Conservation (phyloP, 2,888 invertebrate species). For the Norana najaformis region DNA sequence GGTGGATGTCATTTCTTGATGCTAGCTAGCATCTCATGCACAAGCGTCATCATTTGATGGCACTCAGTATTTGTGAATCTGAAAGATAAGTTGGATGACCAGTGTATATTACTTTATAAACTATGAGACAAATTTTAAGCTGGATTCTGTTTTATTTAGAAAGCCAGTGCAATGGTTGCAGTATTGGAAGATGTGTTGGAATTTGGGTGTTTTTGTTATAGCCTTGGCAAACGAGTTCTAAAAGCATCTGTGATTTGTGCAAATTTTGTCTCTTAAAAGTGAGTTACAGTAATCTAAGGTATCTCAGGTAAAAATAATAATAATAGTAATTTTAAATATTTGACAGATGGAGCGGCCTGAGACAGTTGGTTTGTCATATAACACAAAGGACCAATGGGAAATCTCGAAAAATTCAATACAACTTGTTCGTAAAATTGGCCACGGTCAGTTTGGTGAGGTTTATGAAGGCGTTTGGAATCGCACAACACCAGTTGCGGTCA, state of each 20-base stretch:
- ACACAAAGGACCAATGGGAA: slow-evolving; percentile 98
- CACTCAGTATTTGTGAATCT: no score
- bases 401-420: slow-evolving; percentile 94
- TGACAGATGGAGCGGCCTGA: slow-evolving; percentile 90
- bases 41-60: background rate
- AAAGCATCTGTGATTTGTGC: no score
- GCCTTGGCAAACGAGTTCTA: no score
- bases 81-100: no score
- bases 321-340: background rate
- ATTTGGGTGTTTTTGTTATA: no score
- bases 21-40: background rate
- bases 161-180: no score
- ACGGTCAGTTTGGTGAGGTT: slow-evolving; percentile 99
- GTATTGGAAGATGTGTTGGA: no score
- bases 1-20: slow-evolving; percentile 50
- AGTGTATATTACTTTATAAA: no score
- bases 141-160: no score
- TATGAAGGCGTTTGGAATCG: slow-evolving; percentile 99
- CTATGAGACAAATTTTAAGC: no score
- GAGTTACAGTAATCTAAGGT: no score
- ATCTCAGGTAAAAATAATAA: background rate
- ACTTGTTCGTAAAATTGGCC: slow-evolving; percentile 93
- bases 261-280: no score
- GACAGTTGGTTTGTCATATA: slow-evolving; percentile 95
- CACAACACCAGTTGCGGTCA: slow-evolving; percentile 97